Conservation (phyloP, 2,888 invertebrate species). For the Scaptomyza flava region DNA sequence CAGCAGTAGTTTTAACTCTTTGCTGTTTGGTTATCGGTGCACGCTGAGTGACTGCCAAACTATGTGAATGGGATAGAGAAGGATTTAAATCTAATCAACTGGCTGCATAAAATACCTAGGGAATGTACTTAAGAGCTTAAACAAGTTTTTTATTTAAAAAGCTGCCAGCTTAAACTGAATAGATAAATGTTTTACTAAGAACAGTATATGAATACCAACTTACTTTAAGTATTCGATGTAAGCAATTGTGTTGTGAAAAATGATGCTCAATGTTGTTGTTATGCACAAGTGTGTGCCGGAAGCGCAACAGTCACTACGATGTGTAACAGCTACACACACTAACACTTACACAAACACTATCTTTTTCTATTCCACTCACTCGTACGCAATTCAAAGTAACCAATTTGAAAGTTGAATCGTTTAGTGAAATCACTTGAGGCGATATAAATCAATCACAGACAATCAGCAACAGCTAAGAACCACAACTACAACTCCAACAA, state of each 20-base stretch:
- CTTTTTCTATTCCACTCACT: slow-evolving; percentile 10
- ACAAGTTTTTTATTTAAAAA: background rate
- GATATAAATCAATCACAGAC: slow-evolving; percentile 81
- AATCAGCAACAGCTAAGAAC: slow-evolving; percentile 59
- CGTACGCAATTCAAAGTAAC: slow-evolving; percentile 69
- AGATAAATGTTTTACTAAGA: background rate
- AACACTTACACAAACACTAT: background rate
- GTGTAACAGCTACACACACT: slow-evolving; percentile 32
- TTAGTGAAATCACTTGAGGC: slow-evolving; percentile 79
- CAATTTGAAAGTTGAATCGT: slow-evolving; percentile 74
- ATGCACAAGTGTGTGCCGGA: slow-evolving; percentile 46
- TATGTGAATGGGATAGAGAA: slow-evolving; percentile 14
- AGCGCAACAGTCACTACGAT: slow-evolving; percentile 58
- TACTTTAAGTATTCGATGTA: slow-evolving; percentile 12
- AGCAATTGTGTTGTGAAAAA: slow-evolving; percentile 46
- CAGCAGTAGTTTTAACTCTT: slow-evolving; percentile 23
- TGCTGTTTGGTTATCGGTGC: slow-evolving; percentile 7
- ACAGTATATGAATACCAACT: background rate
- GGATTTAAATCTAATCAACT: slow-evolving; percentile 28
- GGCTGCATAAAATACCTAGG: slow-evolving; percentile 6
- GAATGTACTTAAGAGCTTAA: background rate
- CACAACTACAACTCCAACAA: slow-evolving; percentile 24
- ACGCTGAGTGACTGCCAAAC: slow-evolving; percentile 28
- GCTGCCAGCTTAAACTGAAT: background rate
- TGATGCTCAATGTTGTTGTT: slow-evolving; percentile 22